Evolutionary conservation across 2,888 invertebrate genomes (phyloP), one percentile per base, ranked within the genome.

Genomic region (Chloroclysta siterata): DNA sequence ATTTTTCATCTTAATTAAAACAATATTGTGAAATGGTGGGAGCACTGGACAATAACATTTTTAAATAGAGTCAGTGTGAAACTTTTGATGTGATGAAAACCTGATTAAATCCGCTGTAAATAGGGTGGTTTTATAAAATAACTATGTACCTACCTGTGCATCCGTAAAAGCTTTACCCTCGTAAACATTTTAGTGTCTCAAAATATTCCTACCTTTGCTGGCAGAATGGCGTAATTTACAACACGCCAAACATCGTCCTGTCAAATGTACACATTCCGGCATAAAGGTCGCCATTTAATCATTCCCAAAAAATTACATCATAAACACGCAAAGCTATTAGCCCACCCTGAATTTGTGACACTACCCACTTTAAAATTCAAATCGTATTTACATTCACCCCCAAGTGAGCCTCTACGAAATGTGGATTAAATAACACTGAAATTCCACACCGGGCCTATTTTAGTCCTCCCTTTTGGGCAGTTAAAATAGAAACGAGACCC

Each of bases 331-430:
- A 70, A 50, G 52, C 63, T 62, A 65, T 65, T 63, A 65, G 58
- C 28, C 53, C 57, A 61, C 50, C 61, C 65, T 60, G 50, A 66
- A 65, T 59, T 54, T 58, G 60, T 53, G 57, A 62, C 60, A 66
- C 60, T 70, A 50, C 36, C 65, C 50, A 73, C 79, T 91, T 85
- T 85, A 89, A 89, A 87, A 89, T 90, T 89, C 85, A 89, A 87
- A 87, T 82, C 85, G 82, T 89, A 85, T 90, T 89, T 88, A 87
- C 87, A 90, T 90, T 87, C 88, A 85, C 80, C 84, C 85, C 80
- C 75, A 75, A 78, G 75, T 72, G 76, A 78, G 81, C 22, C 2
- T 81, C 79, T 73, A 78, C 81, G 75, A 85, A 87, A 85, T 80
- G 84, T 81, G 78, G 77, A 82, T 82, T 82, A 79, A 78, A 79